Base-by-base conservation (phyloP, 2,113 vertebrate species). In the Cynocephalus volans region DNA sequence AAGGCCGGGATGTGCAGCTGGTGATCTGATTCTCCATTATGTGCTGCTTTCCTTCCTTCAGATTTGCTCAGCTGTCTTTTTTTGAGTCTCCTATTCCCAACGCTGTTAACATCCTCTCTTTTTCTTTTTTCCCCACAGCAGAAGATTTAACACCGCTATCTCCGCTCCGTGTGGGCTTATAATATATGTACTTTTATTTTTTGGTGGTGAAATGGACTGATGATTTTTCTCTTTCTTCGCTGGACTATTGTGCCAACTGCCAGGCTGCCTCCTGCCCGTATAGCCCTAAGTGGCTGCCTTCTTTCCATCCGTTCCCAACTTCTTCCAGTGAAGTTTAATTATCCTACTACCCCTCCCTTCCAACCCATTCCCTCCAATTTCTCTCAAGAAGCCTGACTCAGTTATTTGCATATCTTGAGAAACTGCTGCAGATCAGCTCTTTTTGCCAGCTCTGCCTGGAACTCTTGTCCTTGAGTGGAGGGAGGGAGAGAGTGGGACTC, bases 191-290 rank as follows among this genome's bases (percentile, higher is more conserved):
- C 96, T 97, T 98, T 97, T 98, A 96, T 97, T 98, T 98, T 98
- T 98, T 98, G 92, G 48, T 98, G 98, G 98, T 98, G 98, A 98
- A 98, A 98, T 97, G 98, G 98, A 99, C 98, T 54, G 97, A 98
- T 97, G 97, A 98, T 98, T 64, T 98, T 97, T 94, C 92, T 97
- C 87, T 97, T 98, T 98, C 97, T 98, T 97, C 92, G 98, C 98
- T 98, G 99, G 98, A 99, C 98, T 98, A n/a, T 95, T 98, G 98
- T 99, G 98, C 99, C 98, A 98, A 98, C 98, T 97, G 97, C 98
- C 98, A 98, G 98, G 98, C 99, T 98, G 98, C 97, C 97, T 95
- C 60, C 94, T 96, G 93, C 95, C 98, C 95, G 56, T 69, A 45
- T 2, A 92, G 96, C 97, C 96, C 83, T 52, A 23, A 84, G 69